Conservation (phyloP, 2,113 vertebrate genomes). For the Plestiodon gilberti region DNA sequence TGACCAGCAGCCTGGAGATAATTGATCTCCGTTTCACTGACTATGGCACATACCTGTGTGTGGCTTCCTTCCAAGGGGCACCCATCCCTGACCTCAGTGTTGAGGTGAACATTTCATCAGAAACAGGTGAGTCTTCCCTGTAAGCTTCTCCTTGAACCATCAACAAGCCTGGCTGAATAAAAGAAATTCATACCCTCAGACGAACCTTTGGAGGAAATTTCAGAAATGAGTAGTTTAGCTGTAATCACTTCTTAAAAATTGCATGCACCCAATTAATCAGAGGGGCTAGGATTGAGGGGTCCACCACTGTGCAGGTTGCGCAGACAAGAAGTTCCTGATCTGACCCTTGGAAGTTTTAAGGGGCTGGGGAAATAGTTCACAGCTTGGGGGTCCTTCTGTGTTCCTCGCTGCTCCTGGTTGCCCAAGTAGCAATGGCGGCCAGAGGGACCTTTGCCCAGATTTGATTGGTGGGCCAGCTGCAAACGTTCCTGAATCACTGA, state of each 20-base stretch:
- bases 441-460: no score
- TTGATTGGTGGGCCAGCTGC: no score
- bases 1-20: slow-evolving; percentile 96
- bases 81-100: slow-evolving; percentile 88
- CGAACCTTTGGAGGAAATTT: not conserved
- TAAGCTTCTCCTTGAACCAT: not conserved
- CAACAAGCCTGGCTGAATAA: not conserved
- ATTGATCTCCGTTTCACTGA: slow-evolving; percentile 96
- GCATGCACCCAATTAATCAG: not conserved
- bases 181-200: not conserved
- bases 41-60: slow-evolving; percentile 92
- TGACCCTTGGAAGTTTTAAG: no score
- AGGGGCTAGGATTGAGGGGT: not conserved
- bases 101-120: slow-evolving; percentile 97
- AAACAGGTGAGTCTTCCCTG: slow-evolving; percentile 84
- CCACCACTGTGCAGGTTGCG: not conserved
- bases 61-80: slow-evolving; percentile 90
- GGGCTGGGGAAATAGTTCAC: no score
- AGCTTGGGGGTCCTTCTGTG: no score
- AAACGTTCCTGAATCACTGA: no score
- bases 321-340: no score
- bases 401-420: no score
- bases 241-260: not conserved
- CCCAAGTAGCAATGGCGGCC: no score
- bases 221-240: not conserved